These are phyloP conservation scores for Ctena decussata DNA, from an alignment of 2,888 invertebrate species.

Conservation along the genomic window DNA sequence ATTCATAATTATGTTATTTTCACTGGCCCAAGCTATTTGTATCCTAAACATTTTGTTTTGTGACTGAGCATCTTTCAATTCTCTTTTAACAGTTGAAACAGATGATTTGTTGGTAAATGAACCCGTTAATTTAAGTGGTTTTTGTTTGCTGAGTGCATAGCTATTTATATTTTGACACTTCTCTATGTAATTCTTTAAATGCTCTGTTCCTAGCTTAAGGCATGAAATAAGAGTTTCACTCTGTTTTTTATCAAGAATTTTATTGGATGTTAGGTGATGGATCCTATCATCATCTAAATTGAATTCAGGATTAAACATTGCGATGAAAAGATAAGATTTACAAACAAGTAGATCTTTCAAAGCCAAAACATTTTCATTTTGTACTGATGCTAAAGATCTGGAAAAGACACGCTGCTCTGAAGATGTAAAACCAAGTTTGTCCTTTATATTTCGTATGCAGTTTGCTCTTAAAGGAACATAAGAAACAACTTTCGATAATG, in stretches of 20 bases:
- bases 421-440: not conserved
- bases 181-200: not conserved
- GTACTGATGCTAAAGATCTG: not conserved
- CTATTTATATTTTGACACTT: not conserved
- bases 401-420: not conserved
- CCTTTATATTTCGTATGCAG: not conserved
- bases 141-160: not conserved
- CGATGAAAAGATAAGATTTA: not conserved
- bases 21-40: not conserved
- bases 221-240: not conserved
- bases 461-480: not conserved
- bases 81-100: not conserved
- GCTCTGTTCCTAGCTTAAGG: not conserved
- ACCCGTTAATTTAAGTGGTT: not conserved
- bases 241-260: not conserved
- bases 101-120: not conserved
- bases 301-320: not conserved
- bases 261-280: not conserved
- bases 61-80: not conserved
- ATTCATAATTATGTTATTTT: constrained; percentile 5
- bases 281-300: not conserved
- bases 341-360: not conserved
- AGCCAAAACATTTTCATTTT: not conserved
- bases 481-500: not conserved
- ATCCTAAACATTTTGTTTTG: constrained; percentile 5